A percentile compares a stretch with the other conserved stretches of the same genome.
phyloP scores from a whole-genome alignment of 2,888 invertebrate genomes.

The Idaea biselata region DNA sequence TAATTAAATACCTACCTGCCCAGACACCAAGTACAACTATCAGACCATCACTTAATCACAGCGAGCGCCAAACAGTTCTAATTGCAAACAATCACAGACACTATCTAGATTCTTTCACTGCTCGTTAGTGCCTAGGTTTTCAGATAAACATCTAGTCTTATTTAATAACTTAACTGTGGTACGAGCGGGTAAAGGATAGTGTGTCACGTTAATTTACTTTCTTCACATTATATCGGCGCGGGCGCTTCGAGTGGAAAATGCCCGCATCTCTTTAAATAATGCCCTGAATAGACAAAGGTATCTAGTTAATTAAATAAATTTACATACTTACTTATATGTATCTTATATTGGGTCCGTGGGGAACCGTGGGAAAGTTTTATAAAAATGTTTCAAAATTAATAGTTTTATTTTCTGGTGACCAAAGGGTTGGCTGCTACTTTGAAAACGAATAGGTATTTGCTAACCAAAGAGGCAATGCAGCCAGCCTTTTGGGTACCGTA shows the following conservation, averaged over 20 bases:
- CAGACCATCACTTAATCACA: slow-evolving; percentile 43
- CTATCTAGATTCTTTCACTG: slow-evolving; percentile 61
- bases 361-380: too few relatives aligned
- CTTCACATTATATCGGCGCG: background rate
- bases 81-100: slow-evolving; percentile 59
- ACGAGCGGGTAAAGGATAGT: background rate
- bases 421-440: too few relatives aligned
- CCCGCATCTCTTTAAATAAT: background rate
- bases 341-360: too few relatives aligned
- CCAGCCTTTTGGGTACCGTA: too few relatives aligned
- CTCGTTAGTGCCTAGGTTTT: slow-evolving; percentile 50
- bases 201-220: background rate
- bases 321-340: too few relatives aligned
- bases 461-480: too few relatives aligned
- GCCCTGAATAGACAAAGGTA: too few relatives aligned
- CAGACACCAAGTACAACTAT: background rate
- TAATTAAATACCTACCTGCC: background rate
- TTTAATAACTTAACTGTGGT: slow-evolving; percentile 32
- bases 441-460: too few relatives aligned
- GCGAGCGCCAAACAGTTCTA: slow-evolving; percentile 52
- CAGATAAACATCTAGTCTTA: slow-evolving; percentile 52
- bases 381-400: too few relatives aligned
- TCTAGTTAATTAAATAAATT: too few relatives aligned
- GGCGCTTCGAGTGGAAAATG: background rate
- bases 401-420: too few relatives aligned